phyloP scores from a whole-genome alignment of 2,113 vertebrate genomes.

The Sitta europaea region DNA sequence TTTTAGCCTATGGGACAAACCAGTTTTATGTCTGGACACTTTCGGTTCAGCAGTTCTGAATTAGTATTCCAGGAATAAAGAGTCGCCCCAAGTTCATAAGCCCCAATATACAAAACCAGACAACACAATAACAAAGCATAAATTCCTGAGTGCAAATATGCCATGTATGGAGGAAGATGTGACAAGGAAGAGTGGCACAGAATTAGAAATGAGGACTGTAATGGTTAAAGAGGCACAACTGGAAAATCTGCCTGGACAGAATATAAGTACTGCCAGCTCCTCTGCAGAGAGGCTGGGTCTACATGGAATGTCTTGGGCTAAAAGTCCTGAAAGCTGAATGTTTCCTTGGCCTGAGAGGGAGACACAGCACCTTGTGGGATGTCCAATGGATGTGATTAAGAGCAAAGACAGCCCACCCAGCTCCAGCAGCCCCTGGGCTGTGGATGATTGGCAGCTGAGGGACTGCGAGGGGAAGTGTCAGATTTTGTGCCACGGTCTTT shows the following conservation, averaged over 20 bases:
- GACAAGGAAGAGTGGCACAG: background rate
- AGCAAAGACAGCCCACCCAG: background rate
- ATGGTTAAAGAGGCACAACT: background rate
- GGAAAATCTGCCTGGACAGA: background rate
- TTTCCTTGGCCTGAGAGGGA: fast-evolving
- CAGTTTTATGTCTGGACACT: background rate
- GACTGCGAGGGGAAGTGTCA: background rate
- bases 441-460: background rate
- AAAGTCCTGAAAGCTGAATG: background rate
- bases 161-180: background rate
- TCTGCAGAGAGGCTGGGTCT: background rate
- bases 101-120: background rate
- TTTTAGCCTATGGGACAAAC: background rate
- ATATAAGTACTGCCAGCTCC: fast-evolving
- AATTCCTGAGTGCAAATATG: background rate
- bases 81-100: background rate
- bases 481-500: fast-evolving
- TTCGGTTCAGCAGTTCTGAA: background rate
- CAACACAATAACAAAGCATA: background rate
- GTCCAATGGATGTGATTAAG: background rate
- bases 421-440: background rate
- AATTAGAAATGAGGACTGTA: background rate
- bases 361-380: fast-evolving
- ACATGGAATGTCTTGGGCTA: fast-evolving
- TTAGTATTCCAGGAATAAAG: background rate